Base-by-base conservation (phyloP, 1,140 invertebrate genomes). In the Pentalonia nigronervosa region DNA sequence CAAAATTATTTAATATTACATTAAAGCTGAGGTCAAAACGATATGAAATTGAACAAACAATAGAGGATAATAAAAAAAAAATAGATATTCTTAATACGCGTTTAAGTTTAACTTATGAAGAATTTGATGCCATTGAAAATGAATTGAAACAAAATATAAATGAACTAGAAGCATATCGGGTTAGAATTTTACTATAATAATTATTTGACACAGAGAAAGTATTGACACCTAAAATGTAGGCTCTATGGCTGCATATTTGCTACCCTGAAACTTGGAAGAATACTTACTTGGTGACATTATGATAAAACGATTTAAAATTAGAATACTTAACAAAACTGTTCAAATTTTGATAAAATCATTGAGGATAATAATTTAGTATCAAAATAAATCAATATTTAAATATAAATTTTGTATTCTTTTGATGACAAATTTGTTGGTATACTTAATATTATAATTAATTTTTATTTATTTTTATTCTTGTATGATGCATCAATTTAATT, bases 1-100 rank as follows among this genome's bases (percentile, higher is more conserved):
- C 81, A 56, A 86, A 93, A 93, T 21, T 93, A 36, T 93, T 93
- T 41, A 25, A 48, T 50, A 41, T 93, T 36, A 93, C 81, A 41
- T 93, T 93, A 30, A 81, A 86, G 36, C 56, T 93, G 48, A 41
- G 91, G 47, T 45, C 81, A 41, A 47, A 93, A 50, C 48, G 81
- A 45, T 34, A 93, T 56, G 48, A 53, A 45, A 84, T 93, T 17
- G 50, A 93, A 45, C 48, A 56, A 84, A 41, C 25, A 7, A 93
- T 93, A 41, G 81, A 93, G 41, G 84, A 53, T 45, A 53, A 3
- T 53, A 84, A 93, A 30, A 93, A 41, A 41, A 41, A 53, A 41
- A 1, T 86, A 1, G 81, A 84, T 21, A 17, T 93, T 36, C 56
- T 30, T 30, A 86, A 84, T 48, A 86, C 84, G 30, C 53, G 0